Conservation (phyloP, 2,888 invertebrate species). For the Petrolisthes cinctipes region DNA sequence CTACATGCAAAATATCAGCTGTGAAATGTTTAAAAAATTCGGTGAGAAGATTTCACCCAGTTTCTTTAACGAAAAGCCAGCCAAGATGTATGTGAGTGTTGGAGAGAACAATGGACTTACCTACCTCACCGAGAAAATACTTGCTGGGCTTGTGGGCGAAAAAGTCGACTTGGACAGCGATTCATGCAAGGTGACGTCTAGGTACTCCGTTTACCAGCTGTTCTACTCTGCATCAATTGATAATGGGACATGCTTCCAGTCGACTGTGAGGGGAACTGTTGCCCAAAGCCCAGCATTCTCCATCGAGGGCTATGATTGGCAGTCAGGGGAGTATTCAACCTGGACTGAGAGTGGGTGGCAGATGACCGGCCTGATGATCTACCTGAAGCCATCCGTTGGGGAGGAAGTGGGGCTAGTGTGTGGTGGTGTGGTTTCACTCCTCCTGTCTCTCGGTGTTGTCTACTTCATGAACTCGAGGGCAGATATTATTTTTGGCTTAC, state of each 20-base stretch:
- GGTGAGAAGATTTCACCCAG: constrained; percentile 20
- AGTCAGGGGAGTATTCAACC: constrained; percentile 59
- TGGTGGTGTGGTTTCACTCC: constrained; percentile 48
- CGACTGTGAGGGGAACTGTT: constrained; percentile 49
- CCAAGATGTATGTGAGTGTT: constrained; percentile 58
- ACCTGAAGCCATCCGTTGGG: constrained; percentile 52
- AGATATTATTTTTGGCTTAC: constrained; percentile 53
- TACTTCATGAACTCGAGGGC: constrained; percentile 56
- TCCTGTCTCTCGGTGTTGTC: constrained; percentile 48
- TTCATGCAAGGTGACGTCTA: constrained; percentile 41
- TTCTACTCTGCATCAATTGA: constrained; percentile 36
- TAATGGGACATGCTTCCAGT: constrained; percentile 60
- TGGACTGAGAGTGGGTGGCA: constrained; percentile 65
- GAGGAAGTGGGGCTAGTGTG: constrained; percentile 58
- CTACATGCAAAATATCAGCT: constrained; percentile 56
- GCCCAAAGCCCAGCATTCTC: constrained; percentile 63
- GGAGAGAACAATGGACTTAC: constrained; percentile 43
- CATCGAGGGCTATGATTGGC: constrained; percentile 57
- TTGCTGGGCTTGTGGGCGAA: constrained; percentile 56
- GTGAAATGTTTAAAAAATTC: constrained; percentile 52
- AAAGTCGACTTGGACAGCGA: constrained; percentile 42
- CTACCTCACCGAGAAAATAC: constrained; percentile 38
- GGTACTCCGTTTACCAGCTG: constrained; percentile 41
- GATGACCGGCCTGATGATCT: constrained; percentile 47
- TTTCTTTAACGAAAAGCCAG: constrained; percentile 52